A percentile compares a stretch with the other conserved stretches of the same genome.
Conservation (phyloP, 2,113 vertebrate species). For the Atlantisia rogersi region DNA sequence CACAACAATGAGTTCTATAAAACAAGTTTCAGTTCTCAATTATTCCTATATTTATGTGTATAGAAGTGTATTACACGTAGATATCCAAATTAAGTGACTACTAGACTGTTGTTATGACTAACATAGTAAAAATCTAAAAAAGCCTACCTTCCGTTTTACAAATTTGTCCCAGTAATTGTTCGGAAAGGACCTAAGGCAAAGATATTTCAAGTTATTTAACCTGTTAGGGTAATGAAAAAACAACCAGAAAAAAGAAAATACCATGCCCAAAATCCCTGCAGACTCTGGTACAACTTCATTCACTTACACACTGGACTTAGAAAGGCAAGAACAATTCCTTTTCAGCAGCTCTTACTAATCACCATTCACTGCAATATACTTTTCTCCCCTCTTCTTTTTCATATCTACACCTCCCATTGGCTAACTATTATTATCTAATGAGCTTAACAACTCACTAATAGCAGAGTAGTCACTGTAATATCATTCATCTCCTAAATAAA, state of each 20-base stretch:
- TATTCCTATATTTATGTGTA: not conserved
- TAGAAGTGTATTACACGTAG: not conserved
- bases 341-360: not conserved
- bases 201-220: not conserved
- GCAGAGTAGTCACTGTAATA: not conserved
- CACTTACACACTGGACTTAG: not conserved
- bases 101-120: not conserved
- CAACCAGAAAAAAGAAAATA: not conserved
- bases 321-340: not conserved
- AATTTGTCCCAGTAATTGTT: constrained; percentile 99
- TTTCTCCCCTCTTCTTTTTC: not conserved
- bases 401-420: not conserved
- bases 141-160: constrained; percentile 94
- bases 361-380: not conserved
- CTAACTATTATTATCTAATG: not conserved
- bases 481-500: not conserved
- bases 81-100: not conserved
- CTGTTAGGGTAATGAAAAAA: not conserved
- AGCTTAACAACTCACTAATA: not conserved
- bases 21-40: not conserved
- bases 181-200: constrained; percentile 88
- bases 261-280: not conserved
- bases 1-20: not conserved
- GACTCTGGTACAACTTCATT: not conserved
- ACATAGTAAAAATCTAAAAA: not conserved